Evolutionary conservation across 2,888 invertebrate species (phyloP), one percentile per base, ranked within the genome.

Genomic region (Cancer borealis): DNA sequence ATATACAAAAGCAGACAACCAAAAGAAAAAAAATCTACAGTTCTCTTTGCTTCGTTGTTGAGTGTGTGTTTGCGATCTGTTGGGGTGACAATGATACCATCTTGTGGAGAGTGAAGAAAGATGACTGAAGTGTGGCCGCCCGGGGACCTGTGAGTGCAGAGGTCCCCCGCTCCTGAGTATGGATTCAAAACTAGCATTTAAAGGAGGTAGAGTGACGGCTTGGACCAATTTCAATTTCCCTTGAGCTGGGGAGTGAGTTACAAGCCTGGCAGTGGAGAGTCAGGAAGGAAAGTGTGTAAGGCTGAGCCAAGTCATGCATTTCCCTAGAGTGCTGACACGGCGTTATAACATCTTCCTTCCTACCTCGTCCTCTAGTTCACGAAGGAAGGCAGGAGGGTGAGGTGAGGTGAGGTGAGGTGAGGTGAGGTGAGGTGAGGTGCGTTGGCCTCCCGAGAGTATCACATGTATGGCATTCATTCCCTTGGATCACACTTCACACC

Each of bases 121-220:
- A 79, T 79, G 30, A 10, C 54, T 54, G 54, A 54, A 17, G n/a
- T 26, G 26, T n/a, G 73, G 21, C 73, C 21, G 6, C 5, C n/a
- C 8, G 73, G 73, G 73, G 5, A 21, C 21, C n/a, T 79, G 2
- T 30, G 12, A 26, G 8, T 30, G 79, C 30, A 5, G 26, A 30
- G 79, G 12, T 26, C 8, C 12, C 26, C 79, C 79, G 66, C 66
- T 66, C 3, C n/a, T 66, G 66, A 66, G 66, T 79, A 30, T 79
- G 79, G 79, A 79, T 79, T 79, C 30, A 73, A 79, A 79, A 30
- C 30, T 79, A 79, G 79, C 30, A 30, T 30, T 79, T 79, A 79
- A 79, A 79, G 79, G 79, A 79, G 79, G 79, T 79, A 79, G 79
- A 79, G 30, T 79, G 79, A 26, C 79, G 79, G 30, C 30, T 21